Base-by-base conservation (phyloP, 2,113 vertebrate genomes). In the Melanotaenia duboulayi region DNA sequence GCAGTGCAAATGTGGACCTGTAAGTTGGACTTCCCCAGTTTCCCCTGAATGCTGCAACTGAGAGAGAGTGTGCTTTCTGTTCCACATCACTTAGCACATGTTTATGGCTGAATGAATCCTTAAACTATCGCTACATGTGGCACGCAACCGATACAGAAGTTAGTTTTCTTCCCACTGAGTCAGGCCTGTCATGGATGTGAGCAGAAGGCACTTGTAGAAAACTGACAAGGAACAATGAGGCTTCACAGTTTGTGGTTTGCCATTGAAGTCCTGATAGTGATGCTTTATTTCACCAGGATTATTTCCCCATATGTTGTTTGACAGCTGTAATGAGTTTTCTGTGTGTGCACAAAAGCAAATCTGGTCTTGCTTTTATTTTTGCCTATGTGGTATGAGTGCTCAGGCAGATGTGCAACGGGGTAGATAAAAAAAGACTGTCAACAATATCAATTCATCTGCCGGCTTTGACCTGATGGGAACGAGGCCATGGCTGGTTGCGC, bases 391-490 rank as follows among this genome's bases (percentile, higher is more conserved):
- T 68, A 20, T 70, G 62, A 75, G 55, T 56, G 61, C 32, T 65
- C 3, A 44, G 40, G 71, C 81, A 87, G 81, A 88, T 87, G 75
- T 83, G 74, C 65, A 52, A 55, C 78, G 68, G 71, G 32, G 51
- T 73, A 80, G 76, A 77, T 35, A 50, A 84, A 83, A 77, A 39
- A 52, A 71, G 66, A 79, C 69, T 80, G 66, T 87, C 81, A 78
- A 85, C 81, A 83, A 46, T 83, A 75, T 85, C 79, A 77, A 62
- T 81, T 91, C 90, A 92, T 94, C 87, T 90, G 67, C 65, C 62
- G 79, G 80, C 84, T 88, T 88, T 93, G 91, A 92, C 85, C 92
- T 42, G 40, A 81, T 80, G 65, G 78, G 81, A 86, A 82, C 66
- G 39, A 72, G 87, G 90, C 32, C 89, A 90, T 32, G 82, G 86